Percentiles rank a stretch among this genome's conserved stretches.
These are phyloP conservation scores for Hartigia nigra DNA, from an alignment of 2,888 invertebrate genomes.

Conservation along the genomic window DNA sequence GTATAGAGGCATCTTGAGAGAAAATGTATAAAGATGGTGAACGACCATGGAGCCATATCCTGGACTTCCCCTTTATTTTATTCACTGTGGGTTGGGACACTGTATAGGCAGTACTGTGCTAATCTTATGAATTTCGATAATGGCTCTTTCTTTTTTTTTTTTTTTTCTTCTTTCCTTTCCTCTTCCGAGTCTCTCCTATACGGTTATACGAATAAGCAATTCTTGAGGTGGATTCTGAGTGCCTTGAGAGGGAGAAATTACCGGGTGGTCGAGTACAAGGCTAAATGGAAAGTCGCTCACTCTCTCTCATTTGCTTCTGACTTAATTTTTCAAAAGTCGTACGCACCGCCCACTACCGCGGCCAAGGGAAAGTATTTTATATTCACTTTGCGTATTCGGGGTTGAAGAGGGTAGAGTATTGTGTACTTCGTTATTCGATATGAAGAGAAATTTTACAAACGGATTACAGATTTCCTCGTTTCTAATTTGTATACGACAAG, in stretches of 20 bases:
- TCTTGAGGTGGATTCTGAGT: neutral
- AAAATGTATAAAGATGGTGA: neutral
- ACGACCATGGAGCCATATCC: neutral
- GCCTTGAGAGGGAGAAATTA: neutral
- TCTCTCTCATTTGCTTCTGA: neutral
- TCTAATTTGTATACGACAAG: slow-evolving; percentile 17
- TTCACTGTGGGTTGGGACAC: neutral
- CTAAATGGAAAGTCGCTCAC: neutral
- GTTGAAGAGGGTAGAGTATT: neutral
- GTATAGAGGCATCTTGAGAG: neutral
- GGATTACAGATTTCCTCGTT: neutral
- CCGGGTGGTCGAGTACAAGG: neutral
- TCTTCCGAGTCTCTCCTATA: neutral
- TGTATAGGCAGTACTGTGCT: neutral
- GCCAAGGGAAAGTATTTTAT: neutral
- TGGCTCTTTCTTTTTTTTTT: neutral
- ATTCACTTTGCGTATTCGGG: neutral
- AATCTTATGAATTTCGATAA: neutral
- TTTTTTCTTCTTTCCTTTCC: too few species aligned
- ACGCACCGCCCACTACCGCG: neutral
- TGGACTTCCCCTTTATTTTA: neutral
- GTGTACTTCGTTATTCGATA: neutral
- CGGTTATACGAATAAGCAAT: neutral
- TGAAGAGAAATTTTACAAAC: neutral
- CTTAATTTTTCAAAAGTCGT: neutral